Evolutionary conservation across 2,797 vertebrate genomes (phyloP).

Genomic region (Rhinella marina): DNA sequence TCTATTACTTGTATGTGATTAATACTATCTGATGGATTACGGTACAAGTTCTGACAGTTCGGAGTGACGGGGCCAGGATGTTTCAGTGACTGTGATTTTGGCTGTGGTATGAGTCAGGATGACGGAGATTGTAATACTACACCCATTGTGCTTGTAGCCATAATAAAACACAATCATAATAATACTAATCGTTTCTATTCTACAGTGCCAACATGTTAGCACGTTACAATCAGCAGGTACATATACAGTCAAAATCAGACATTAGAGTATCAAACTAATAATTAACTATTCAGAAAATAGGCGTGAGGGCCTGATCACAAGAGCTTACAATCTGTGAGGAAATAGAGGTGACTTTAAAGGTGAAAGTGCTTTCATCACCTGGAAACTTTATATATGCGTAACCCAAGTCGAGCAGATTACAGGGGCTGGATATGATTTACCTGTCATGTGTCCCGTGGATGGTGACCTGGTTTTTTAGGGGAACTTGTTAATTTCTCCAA

Average conservation of each 20-base stretch:
- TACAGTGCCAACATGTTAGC: too few species aligned
- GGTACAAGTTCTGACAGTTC: background rate
- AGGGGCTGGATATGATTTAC: background rate
- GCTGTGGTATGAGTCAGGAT: slow-evolving; percentile 3
- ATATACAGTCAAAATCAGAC: too few species aligned
- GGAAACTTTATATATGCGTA: background rate
- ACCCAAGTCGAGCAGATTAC: background rate
- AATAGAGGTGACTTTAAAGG: too few species aligned
- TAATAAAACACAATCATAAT: background rate
- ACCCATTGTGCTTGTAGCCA: background rate
- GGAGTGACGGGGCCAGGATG: too few species aligned
- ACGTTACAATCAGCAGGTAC: too few species aligned
- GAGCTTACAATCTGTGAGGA: too few species aligned
- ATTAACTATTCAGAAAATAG: too few species aligned
- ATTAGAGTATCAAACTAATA: too few species aligned
- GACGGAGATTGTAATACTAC: background rate
- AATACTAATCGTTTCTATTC: too few species aligned
- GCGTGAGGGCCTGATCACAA: too few species aligned
- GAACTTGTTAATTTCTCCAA: background rate
- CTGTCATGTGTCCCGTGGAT: background rate
- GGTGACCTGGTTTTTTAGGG: background rate
- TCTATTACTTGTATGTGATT: background rate
- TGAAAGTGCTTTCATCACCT: background rate
- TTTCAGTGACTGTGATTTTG: background rate
- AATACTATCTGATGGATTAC: background rate